Base-by-base conservation (phyloP, 23 tunicate species). In the Corella eumyota region DNA sequence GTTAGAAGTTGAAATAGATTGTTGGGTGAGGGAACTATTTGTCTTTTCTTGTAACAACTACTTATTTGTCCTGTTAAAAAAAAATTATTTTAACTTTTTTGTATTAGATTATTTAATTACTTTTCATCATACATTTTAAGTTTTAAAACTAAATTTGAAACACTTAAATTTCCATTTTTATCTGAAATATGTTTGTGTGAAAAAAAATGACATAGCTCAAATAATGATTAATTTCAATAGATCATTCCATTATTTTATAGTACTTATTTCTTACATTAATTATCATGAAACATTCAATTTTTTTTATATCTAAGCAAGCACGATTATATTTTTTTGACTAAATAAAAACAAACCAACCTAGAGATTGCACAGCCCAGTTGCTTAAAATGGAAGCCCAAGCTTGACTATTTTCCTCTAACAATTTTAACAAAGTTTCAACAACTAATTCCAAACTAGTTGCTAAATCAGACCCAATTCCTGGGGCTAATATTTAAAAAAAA, bases 301-400 rank as follows among this genome's bases (percentile, higher is more conserved):
- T n/a, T n/a, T n/a, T n/a, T n/a, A n/a, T n/a, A n/a, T n/a, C n/a
- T n/a, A n/a, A n/a, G n/a, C n/a, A n/a, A n/a, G n/a, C n/a, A n/a
- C n/a, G n/a, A n/a, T n/a, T n/a, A n/a, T n/a, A n/a, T n/a, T n/a
- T n/a, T n/a, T n/a, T n/a, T n/a, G n/a, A n/a, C n/a, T n/a, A n/a
- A n/a, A 59, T 17, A 28, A 19, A 48, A 28, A 15, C 24, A 15
- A 4, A 70, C 88, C 33, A 56, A 83, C 93, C 93, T 0, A 83
- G 51, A 34, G 81, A 76, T 30, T 75, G 83, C 19, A 83, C 77
- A 21, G 93, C 75, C 93, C 93, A 83, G 9, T 78, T 62, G 56
- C 93, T 75, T 32, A 83, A 57, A 2, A 83, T 74, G 1, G 93
- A 71, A 4, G 82, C 83, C 93, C 93, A 83, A 0, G 93, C 82